phyloP scores from a whole-genome alignment of 2,797 vertebrate genomes.

The Eidolon dupreanum region DNA sequence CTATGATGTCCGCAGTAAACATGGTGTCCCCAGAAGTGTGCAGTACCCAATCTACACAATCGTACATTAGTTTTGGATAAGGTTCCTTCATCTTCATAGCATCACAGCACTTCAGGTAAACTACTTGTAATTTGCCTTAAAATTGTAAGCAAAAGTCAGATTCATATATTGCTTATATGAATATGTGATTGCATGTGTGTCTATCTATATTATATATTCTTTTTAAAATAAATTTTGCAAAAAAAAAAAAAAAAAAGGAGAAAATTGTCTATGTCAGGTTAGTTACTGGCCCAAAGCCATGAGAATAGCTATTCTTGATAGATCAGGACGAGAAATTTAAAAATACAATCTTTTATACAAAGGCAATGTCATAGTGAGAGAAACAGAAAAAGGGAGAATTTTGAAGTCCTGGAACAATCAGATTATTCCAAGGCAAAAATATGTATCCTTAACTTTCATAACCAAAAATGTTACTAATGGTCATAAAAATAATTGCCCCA shows the following conservation, averaged over 20 bases:
- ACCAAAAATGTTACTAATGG: slow-evolving; percentile 20
- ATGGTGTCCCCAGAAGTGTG: background rate
- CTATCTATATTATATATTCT: background rate
- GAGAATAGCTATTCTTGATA: background rate
- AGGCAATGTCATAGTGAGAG: background rate
- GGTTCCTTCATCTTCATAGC: background rate
- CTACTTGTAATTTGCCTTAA: background rate
- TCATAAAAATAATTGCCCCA: slow-evolving; percentile 50
- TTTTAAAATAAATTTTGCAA: background rate
- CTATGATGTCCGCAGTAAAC: background rate
- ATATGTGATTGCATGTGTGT: background rate
- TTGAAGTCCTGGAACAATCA: background rate
- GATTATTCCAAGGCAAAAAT: slow-evolving; percentile 45
- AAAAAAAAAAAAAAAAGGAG: background rate
- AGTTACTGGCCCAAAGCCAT: background rate
- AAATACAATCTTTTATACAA: background rate
- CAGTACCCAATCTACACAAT: background rate
- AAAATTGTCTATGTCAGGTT: background rate
- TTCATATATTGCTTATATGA: background rate
- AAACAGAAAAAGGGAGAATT: background rate
- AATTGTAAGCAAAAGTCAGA: background rate
- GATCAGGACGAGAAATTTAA: background rate
- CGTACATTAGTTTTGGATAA: background rate
- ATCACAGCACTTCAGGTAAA: background rate
- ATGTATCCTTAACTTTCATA: slow-evolving; percentile 25